A percentile compares a stretch with the other conserved stretches of the same genome.
Evolutionary conservation across 2,888 invertebrate species (phyloP).

Genomic region (Litoditis marina): DNA sequence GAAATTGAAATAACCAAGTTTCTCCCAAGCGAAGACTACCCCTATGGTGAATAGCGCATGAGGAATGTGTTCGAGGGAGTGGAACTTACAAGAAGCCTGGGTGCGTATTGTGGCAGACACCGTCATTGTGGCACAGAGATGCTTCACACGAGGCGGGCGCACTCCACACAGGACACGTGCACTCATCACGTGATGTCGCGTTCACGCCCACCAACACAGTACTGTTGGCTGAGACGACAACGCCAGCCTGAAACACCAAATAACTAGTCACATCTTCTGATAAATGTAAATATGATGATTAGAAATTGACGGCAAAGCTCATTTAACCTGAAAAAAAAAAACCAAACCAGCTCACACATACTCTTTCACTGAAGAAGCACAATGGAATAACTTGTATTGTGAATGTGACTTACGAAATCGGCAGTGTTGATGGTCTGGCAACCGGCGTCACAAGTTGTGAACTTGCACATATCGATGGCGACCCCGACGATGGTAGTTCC

Average conservation of each 20-base stretch:
- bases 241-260: slow-evolving; percentile 67
- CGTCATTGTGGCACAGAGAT: slow-evolving; percentile 91
- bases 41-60: too few relatives aligned
- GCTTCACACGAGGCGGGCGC: slow-evolving; percentile 75
- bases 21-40: too few relatives aligned
- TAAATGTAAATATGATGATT: not conserved
- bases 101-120: slow-evolving; percentile 86
- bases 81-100: slow-evolving; percentile 70
- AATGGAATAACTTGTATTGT: too few relatives aligned
- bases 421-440: slow-evolving; percentile 55
- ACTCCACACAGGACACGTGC: slow-evolving; percentile 75
- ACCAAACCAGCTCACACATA: too few relatives aligned
- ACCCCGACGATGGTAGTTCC: slow-evolving; percentile 67
- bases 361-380: too few relatives aligned
- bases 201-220: slow-evolving; percentile 93
- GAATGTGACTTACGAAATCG: slow-evolving; percentile 46
- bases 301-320: not conserved
- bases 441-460: slow-evolving; percentile 59
- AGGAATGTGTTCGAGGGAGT: too few relatives aligned
- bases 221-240: slow-evolving; percentile 95
- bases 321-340: not conserved
- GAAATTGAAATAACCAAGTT: too few relatives aligned
- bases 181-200: slow-evolving; percentile 68
- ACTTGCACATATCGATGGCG: slow-evolving; percentile 74
- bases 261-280: not conserved